phyloP scores from a whole-genome alignment of 2,888 invertebrate genomes.

The Aproaerema taeniolella region DNA sequence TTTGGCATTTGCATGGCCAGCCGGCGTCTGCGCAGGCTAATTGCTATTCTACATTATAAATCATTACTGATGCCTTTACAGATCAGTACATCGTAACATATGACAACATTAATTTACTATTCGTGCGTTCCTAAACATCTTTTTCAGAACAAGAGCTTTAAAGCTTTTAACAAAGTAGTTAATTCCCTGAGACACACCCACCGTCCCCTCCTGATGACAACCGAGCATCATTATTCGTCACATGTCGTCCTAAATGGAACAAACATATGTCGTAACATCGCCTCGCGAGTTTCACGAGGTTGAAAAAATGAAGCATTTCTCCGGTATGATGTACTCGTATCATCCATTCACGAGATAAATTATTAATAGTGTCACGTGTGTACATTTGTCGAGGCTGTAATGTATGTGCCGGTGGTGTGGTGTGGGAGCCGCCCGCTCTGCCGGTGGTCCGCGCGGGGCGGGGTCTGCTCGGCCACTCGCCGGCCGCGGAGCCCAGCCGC shows the following conservation, averaged over 20 bases:
- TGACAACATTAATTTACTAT: no score
- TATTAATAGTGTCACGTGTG: constrained; percentile 47
- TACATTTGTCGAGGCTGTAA: constrained; percentile 42
- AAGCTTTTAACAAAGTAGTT: no score
- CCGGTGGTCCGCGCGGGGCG: constrained; percentile 77
- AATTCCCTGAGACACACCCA: constrained; percentile 18
- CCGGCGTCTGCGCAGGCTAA: constrained; percentile 27
- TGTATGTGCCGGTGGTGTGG: constrained; percentile 33
- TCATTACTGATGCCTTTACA: constrained; percentile 19
- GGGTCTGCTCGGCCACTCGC: constrained; percentile 69
- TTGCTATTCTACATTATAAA: constrained; percentile 64
- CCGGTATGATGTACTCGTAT: constrained; percentile 24
- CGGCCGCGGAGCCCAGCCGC: constrained; percentile 20
- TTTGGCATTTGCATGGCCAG: constrained; percentile 57
- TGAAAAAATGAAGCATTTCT: constrained; percentile 25
- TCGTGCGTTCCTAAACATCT: no score
- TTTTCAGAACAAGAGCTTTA: no score
- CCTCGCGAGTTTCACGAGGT: constrained; percentile 16
- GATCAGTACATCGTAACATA: no score
- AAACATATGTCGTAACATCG: constrained; percentile 18
- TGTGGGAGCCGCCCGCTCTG: constrained; percentile 68
- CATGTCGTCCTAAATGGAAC: constrained; percentile 9
- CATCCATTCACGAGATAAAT: constrained; percentile 33
- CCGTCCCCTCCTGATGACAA: constrained; percentile 2
- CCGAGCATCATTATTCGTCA: constrained; percentile 9